Base-by-base conservation (phyloP, 1,140 invertebrate species). In the Drosophila insularis region DNA sequence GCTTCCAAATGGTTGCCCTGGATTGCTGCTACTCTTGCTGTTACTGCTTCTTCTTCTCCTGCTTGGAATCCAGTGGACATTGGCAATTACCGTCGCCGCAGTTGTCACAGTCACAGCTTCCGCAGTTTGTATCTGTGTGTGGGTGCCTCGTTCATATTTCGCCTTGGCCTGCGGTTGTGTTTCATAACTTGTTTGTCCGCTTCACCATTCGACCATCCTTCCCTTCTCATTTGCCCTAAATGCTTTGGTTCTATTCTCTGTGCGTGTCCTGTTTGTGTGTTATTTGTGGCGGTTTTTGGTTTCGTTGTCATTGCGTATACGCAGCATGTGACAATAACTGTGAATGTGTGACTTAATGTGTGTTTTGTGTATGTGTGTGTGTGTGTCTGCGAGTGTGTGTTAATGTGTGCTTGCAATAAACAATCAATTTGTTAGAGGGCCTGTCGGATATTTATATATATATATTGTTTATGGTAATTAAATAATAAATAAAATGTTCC, bases 361-460 rank as follows among this genome's bases (percentile, higher is more conserved):
- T 68, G 35, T 21, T 43, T 35, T 61, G 46, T 7, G 37, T 62
- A 68, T 78, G 54, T 67, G 59, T 60, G 50, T 69, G 56, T 63
- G 21, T 37, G n/a, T 43, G 61, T 59, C 59, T 53, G 23, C n/a
- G 37, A 10, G n/a, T 71, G 75, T 67, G 68, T 66, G 82, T 74
- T 86, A 87, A 87, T 87, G 81, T 87, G 82, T 69, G 71, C 66
- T 19, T n/a, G 80, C 81, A 87, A 85, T 87, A 85, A 87, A 85
- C 81, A 85, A 85, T 85, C 81, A 85, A 85, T 85, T 85, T 86
- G 82, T 72, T 81, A 19, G 67, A 46, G 68, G 68, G 64, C 43
- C 53, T 58, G 64, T 63, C 80, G 74, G 56, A 68, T 68, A 68
- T 81, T 17, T 17, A 19, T 17, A 19, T 11, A 50, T 10, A 21